Percentiles rank a stretch among this genome's conserved stretches.
These are phyloP conservation scores for Sphaerodactylus townsendi DNA, from an alignment of 2,113 vertebrate species.

Conservation along the genomic window DNA sequence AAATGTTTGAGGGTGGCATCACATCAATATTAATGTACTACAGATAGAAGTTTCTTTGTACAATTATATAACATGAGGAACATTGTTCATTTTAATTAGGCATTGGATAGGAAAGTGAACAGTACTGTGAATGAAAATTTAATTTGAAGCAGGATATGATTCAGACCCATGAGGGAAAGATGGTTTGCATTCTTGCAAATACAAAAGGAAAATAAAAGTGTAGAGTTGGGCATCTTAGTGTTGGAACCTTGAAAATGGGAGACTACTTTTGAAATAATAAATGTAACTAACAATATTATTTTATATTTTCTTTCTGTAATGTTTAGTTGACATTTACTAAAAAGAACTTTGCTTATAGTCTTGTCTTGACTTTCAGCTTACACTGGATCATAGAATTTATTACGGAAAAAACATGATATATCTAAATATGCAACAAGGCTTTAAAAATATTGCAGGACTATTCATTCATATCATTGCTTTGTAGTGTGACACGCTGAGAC, in stretches of 20 bases:
- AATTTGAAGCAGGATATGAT: not conserved
- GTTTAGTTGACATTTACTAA: slow-evolving; percentile 5
- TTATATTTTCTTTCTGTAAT: not conserved
- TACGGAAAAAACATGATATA: not conserved
- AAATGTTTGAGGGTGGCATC: not conserved
- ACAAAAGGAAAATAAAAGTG: not conserved
- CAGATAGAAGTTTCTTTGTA: not conserved
- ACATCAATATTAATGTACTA: not conserved
- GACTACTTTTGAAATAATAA: not conserved
- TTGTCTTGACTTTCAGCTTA: not conserved
- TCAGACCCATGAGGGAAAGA: not conserved
- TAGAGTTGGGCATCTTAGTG: not conserved
- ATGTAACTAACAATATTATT: not conserved
- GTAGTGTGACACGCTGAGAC: slow-evolving; percentile 56
- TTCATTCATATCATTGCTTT: slow-evolving; percentile 54
- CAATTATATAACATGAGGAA: not conserved
- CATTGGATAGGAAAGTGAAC: not conserved
- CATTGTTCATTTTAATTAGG: not conserved
- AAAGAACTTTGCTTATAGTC: not conserved
- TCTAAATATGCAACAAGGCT: slow-evolving; percentile 4
- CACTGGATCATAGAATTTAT: not conserved
- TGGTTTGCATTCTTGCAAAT: not conserved
- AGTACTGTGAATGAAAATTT: not conserved
- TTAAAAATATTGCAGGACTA: slow-evolving; percentile 6
- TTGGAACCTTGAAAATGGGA: not conserved